Base-by-base conservation (phyloP, 1,140 invertebrate species). In the Procambarus clarkii region DNA sequence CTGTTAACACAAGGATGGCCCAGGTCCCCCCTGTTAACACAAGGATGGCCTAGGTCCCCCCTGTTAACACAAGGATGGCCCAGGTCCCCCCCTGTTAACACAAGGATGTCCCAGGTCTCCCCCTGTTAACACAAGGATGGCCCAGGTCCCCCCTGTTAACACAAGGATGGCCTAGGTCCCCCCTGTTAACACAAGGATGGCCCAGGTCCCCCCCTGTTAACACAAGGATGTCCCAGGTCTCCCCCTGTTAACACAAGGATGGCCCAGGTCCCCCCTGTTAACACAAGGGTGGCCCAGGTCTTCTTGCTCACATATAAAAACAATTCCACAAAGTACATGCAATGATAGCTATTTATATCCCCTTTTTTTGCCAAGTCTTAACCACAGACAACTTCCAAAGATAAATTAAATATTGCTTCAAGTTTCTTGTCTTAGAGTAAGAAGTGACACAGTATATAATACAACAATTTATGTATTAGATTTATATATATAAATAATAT, bases 401-500 rank as follows among this genome's bases (percentile, higher is more conserved):
- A 74, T 74, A 74, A 74, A 74, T 74, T 74, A 74, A 74, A 74
- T 34, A 34, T 8, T 34, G 69, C 69, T 74, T 74, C n/a, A 34
- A 34, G 4, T 74, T 74, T 24, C 5, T 2, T 24, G n/a, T 34
- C 24, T 34, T 18, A 15, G 11, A 18, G 18, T 69, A 69, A 69
- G 64, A 69, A 69, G 34, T 34, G 34, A 34, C 34, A 34, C 34
- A 34, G 34, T 34, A 34, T 34, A 34, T 34, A 34, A 34, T 34
- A 34, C 34, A 34, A 34, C 34, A 34, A 34, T 34, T 34, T 34
- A 34, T 34, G 34, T 34, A 34, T 0, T 34, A 34, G 34, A 34
- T 34, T 34, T 34, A 34, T 34, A 34, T 34, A 34, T 34, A 34
- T 34, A 34, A 0, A 34, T 34, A 34, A 34, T 34, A 34, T 34